Conservation (phyloP, 2,888 invertebrate genomes). For the Actias luna region DNA sequence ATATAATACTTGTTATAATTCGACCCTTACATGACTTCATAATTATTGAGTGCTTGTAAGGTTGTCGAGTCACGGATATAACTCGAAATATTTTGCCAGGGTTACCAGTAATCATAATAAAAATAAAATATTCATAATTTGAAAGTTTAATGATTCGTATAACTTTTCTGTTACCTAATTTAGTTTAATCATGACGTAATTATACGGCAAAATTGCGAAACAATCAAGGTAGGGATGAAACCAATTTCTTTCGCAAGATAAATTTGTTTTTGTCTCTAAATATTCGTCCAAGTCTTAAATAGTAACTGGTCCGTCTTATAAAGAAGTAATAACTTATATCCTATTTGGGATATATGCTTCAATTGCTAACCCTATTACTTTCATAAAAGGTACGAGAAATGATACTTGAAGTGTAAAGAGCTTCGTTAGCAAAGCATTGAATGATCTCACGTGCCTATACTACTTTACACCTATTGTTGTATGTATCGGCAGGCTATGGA, state of each 20-base stretch:
- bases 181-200: too few species aligned
- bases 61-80: constrained; percentile 3
- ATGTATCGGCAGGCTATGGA: constrained; percentile 24
- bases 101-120: background rate
- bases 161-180: too few species aligned
- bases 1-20: background rate
- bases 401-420: constrained; percentile 28
- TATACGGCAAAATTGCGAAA: too few species aligned
- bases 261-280: too few species aligned
- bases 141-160: background rate
- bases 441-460: constrained; percentile 28
- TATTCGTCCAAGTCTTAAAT: background rate
- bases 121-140: background rate
- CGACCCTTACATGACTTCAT: constrained; percentile 6
- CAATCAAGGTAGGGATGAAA: too few species aligned
- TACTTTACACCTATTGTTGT: constrained; percentile 38
- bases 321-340: background rate
- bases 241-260: too few species aligned
- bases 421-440: constrained; percentile 49
- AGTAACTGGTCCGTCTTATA: background rate
- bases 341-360: background rate
- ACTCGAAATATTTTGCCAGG: background rate
- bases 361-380: constrained; percentile 8
- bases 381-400: constrained; percentile 13
- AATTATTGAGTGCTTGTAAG: background rate